phyloP scores from a whole-genome alignment of 2,113 vertebrate genomes.

The Monopterus albus region DNA sequence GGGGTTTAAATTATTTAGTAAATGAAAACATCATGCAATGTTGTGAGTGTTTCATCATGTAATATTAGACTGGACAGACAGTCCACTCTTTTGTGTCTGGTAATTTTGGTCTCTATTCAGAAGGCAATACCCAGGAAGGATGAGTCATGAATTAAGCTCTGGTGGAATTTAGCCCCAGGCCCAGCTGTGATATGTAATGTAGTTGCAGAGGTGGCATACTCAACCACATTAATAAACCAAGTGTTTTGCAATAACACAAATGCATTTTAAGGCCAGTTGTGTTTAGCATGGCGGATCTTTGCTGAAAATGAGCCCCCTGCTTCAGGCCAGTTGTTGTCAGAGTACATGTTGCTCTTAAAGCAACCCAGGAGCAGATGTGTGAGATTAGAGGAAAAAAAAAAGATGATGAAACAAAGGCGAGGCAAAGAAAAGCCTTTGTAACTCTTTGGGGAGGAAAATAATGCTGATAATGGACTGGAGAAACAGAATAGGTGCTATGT shows the following conservation, averaged over 20 bases:
- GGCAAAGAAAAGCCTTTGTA: neutral
- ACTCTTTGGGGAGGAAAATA: no score
- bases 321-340: neutral
- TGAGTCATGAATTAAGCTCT: constrained; percentile 45
- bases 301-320: neutral
- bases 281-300: neutral
- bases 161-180: constrained; percentile 15
- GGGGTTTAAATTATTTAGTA: no score
- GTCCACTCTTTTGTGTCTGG: no score
- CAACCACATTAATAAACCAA: constrained; percentile 24
- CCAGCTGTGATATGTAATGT: constrained; percentile 42
- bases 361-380: no score
- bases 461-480: no score
- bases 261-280: constrained; percentile 2
- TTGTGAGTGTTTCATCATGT: no score
- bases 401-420: constrained; percentile 1
- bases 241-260: constrained; percentile 9
- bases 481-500: no score
- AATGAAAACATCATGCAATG: no score
- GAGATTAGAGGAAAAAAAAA: neutral
- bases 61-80: no score
- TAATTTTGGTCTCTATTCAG: constrained; percentile 20
- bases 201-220: constrained; percentile 34
- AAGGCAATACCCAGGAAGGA: neutral
- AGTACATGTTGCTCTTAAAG: neutral